Conservation (phyloP, 1,140 invertebrate species). For the Drosophila bocqueti region DNA sequence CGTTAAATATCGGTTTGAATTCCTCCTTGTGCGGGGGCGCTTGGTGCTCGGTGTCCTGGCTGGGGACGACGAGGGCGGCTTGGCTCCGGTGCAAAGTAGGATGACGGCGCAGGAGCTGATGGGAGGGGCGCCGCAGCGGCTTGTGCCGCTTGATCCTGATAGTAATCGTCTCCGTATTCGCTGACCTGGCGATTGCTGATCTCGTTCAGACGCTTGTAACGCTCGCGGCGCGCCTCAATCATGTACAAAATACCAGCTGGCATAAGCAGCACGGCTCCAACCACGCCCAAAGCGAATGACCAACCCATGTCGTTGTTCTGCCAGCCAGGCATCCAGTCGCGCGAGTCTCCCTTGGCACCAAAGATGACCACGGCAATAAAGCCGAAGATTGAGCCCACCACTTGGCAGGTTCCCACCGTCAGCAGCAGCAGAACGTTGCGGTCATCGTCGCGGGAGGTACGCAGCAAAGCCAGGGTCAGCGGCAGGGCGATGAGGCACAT, state of each 20-base stretch:
- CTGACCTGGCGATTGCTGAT: slow-evolving; percentile 88
- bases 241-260: slow-evolving; percentile 92
- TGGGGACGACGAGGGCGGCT: slow-evolving; percentile 77
- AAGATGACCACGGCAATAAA: slow-evolving; percentile 89
- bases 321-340: slow-evolving; percentile 98
- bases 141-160: slow-evolving; percentile 67
- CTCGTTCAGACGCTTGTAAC: slow-evolving; percentile 89
- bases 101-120: slow-evolving; percentile 72
- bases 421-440: slow-evolving; percentile 91
- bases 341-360: slow-evolving; percentile 94
- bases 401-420: slow-evolving; percentile 89
- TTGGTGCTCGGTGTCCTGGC: slow-evolving; percentile 54
- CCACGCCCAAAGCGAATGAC: slow-evolving; percentile 94
- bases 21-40: slow-evolving; percentile 53
- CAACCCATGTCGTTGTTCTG: slow-evolving; percentile 98
- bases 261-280: slow-evolving; percentile 91
- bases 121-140: slow-evolving; percentile 37
- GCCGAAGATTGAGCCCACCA: slow-evolving; percentile 91
- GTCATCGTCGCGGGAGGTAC: slow-evolving; percentile 91
- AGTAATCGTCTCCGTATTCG: slow-evolving; percentile 87
- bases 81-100: slow-evolving; percentile 70
- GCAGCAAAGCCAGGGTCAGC: slow-evolving; percentile 90
- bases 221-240: slow-evolving; percentile 92
- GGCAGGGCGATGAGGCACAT: slow-evolving; percentile 90
- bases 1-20: slow-evolving; percentile 78